Evolutionary conservation across 2,113 vertebrate species (phyloP).

Genomic region (Macrotus californicus): DNA sequence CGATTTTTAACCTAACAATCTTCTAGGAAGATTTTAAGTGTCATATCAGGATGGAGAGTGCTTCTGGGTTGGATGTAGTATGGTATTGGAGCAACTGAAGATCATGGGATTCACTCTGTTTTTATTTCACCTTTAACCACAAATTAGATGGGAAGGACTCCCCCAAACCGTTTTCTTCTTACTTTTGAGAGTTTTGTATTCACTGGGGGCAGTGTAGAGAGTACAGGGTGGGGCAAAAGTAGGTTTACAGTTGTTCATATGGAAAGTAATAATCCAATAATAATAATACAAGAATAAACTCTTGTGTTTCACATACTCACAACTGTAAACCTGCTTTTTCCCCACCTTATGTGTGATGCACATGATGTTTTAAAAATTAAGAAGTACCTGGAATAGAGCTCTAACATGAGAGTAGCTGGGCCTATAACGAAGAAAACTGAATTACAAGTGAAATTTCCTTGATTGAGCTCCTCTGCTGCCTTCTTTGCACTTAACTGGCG

Average conservation of each 20-base stretch:
- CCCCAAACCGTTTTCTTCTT: neutral
- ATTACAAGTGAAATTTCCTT: neutral
- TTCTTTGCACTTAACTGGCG: neutral
- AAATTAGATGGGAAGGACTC: neutral
- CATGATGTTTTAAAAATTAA: conserved; percentile 31
- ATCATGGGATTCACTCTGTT: neutral
- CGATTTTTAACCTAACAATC: neutral
- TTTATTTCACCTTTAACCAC: conserved; percentile 27
- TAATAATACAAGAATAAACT: neutral
- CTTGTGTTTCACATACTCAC: neutral
- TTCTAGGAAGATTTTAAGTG: neutral
- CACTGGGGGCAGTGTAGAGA: neutral
- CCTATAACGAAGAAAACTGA: neutral
- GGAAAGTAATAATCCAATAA: neutral
- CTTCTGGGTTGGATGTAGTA: neutral
- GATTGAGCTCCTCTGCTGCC: neutral
- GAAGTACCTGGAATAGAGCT: neutral
- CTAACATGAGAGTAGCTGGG: neutral
- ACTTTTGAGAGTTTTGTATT: conserved; percentile 27
- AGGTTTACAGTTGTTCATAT: neutral
- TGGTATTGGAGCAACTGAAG: neutral
- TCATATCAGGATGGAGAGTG: neutral
- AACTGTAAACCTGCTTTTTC: neutral
- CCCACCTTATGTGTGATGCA: neutral
- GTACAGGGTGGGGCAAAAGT: neutral